Conservation (phyloP, 2,797 vertebrate species). For the Chiloscyllium punctatum region DNA sequence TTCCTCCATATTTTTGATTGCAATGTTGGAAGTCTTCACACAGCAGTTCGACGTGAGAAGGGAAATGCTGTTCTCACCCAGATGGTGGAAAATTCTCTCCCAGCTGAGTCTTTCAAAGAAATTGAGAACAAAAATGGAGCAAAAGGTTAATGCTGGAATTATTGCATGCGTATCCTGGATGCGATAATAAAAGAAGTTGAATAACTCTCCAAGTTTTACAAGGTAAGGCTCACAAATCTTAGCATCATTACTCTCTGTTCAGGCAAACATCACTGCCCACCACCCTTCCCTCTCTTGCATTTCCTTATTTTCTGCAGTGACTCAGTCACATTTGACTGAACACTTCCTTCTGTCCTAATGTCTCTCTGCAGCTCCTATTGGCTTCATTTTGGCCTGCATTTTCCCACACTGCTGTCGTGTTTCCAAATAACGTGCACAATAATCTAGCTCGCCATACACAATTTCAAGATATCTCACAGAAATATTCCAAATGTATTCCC, state of each 20-base stretch:
- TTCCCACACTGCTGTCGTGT: not conserved
- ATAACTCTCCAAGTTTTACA: not conserved
- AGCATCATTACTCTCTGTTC: not conserved
- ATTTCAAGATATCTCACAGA: not conserved
- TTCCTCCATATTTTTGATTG: not conserved
- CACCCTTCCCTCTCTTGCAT: not conserved
- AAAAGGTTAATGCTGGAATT: not conserved
- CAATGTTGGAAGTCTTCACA: not conserved
- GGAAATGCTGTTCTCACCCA: not conserved
- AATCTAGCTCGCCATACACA: not conserved
- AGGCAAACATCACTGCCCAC: too few relatives aligned
- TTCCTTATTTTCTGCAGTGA: not conserved
- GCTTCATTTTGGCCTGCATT: not conserved
- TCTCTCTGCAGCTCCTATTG: not conserved
- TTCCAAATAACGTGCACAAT: not conserved
- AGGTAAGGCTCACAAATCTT: not conserved
- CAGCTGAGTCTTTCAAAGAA: not conserved
- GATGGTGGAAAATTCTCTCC: not conserved
- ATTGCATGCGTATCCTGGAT: not conserved
- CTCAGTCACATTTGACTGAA: not conserved
- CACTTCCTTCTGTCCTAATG: not conserved
- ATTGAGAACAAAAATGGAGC: not conserved
- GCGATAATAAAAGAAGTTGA: not conserved
- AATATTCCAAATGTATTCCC: not conserved
- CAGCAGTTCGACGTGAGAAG: not conserved